These are phyloP conservation scores for Sphaerodactylus townsendi DNA, from an alignment of 2,113 vertebrate genomes.

Conservation along the genomic window DNA sequence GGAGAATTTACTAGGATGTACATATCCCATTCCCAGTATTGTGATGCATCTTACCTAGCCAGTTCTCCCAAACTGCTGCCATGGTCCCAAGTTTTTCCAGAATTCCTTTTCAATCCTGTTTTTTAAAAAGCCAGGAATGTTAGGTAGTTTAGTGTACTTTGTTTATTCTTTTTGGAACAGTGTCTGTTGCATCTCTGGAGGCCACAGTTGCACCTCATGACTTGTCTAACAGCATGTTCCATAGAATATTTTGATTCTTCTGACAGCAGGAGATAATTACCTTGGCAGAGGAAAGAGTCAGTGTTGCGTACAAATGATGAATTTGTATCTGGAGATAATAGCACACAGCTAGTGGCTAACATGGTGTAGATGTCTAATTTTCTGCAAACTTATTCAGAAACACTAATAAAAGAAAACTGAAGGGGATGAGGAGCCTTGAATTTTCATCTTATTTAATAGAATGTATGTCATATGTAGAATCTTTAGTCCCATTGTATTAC, in stretches of 20 bases:
- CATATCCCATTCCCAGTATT: background rate
- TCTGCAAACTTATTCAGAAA: conserved; percentile 12
- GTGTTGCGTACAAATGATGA: conserved; percentile 26
- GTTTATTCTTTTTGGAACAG: background rate
- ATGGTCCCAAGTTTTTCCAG: too few relatives aligned
- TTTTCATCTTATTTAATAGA: background rate
- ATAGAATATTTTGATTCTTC: conserved; percentile 12
- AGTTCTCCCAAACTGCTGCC: too few relatives aligned
- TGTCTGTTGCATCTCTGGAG: background rate
- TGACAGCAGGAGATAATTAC: background rate
- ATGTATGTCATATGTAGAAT: background rate
- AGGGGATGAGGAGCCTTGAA: background rate
- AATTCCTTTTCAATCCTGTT: background rate
- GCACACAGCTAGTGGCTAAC: conserved; percentile 9
- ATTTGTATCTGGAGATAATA: conserved; percentile 16
- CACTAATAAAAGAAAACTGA: background rate
- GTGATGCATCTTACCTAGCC: background rate
- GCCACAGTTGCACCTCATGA: conserved; percentile 6
- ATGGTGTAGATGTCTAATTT: background rate
- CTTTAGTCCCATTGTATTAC: background rate
- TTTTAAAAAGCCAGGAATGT: conserved; percentile 12
- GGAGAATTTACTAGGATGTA: background rate
- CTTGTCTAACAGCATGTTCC: fast-evolving
- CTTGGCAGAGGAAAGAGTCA: conserved; percentile 21
- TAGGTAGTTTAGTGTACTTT: conserved; percentile 6